Base-by-base conservation (phyloP, 1,140 invertebrate species). In the Homalodisca vitripennis region DNA sequence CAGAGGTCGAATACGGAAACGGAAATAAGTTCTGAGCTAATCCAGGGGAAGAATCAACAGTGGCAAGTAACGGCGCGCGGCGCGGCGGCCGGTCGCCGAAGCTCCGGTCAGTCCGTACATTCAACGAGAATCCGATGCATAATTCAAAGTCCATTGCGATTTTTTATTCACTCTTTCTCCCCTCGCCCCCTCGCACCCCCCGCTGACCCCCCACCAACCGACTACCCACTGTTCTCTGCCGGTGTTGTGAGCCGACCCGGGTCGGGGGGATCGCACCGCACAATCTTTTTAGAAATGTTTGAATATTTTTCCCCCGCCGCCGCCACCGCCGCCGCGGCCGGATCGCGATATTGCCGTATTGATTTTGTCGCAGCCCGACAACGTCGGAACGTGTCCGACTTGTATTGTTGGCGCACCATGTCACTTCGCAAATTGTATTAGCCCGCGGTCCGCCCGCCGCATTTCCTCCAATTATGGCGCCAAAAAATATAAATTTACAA, bases 121-220 rank as follows among this genome's bases (percentile, higher is more conserved):
- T 27, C 55, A 60, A 6, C 14, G 55, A 13, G 55, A n/a, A 26
- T 10, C 14, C 55, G 55, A 60, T 60, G 55, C 55, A 60, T 60
- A 60, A 60, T 60, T 60, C 55, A 60, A 60, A 60, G 55, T 60
- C 55, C 55, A 60, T 60, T 60, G 55, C 55, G 55, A 60, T 60
- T 60, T 51, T 60, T 60, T 60, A 60, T 60, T 60, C 55, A 60
- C 55, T 41, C 17, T 17, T 41, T 17, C 17, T 17, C 17, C 17
- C 34, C 34, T 17, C 34, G 6, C 34, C 6, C 6, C 17, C 17
- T 41, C 17, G 6, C 17, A 41, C 34, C 34, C 34, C 17, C 6
- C 34, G 6, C 34, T 41, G 34, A 10, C 34, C 34, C 6, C 34
- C 6, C 17, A 6, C 34, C 6, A 6, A 6, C 13, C 48, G 26